Percentiles rank a stretch among this genome's conserved stretches.
Conservation (phyloP, 2,888 invertebrate genomes). For the Eupithecia subumbrata region DNA sequence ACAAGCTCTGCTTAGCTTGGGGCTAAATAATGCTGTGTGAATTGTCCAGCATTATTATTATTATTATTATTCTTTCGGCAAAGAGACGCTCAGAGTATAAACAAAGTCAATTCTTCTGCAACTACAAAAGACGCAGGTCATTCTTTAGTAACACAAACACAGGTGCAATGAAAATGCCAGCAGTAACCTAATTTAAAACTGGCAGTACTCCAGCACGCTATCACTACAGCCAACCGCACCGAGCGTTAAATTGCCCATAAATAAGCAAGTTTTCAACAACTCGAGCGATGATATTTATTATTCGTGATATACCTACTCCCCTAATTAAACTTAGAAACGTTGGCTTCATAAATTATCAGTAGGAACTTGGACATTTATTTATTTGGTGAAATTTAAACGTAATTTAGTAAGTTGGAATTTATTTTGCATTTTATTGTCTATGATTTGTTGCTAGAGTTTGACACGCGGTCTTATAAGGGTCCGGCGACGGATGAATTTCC, state of each 20-base stretch:
- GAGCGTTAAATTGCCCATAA: conserved; percentile 33
- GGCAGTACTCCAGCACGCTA: conserved; percentile 14
- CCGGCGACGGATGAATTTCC: too few relatives aligned
- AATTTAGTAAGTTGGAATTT: neutral
- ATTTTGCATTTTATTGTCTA: neutral
- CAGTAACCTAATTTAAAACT: conserved; percentile 10
- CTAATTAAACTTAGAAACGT: conserved; percentile 32
- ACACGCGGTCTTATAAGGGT: too few relatives aligned
- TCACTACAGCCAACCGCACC: conserved; percentile 9
- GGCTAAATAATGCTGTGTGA: too few relatives aligned
- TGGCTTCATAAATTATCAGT: conserved; percentile 30
- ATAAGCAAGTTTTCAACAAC: conserved; percentile 35
- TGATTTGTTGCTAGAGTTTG: neutral
- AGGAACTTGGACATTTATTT: conserved; percentile 5
- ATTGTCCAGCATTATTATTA: too few relatives aligned
- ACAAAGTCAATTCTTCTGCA: neutral
- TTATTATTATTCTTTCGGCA: too few relatives aligned
- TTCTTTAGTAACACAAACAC: neutral
- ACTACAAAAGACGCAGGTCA: neutral
- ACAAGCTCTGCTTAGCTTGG: too few relatives aligned
- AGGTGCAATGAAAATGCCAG: neutral
- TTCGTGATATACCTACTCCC: conserved; percentile 21
- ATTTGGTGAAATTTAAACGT: conserved; percentile 5
- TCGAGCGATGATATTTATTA: conserved; percentile 27
- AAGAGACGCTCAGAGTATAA: too few relatives aligned